Percentiles rank a stretch among this genome's conserved stretches.
These are phyloP conservation scores for Pachliopta kotzebuea DNA, from an alignment of 2,888 invertebrate species.

Conservation along the genomic window DNA sequence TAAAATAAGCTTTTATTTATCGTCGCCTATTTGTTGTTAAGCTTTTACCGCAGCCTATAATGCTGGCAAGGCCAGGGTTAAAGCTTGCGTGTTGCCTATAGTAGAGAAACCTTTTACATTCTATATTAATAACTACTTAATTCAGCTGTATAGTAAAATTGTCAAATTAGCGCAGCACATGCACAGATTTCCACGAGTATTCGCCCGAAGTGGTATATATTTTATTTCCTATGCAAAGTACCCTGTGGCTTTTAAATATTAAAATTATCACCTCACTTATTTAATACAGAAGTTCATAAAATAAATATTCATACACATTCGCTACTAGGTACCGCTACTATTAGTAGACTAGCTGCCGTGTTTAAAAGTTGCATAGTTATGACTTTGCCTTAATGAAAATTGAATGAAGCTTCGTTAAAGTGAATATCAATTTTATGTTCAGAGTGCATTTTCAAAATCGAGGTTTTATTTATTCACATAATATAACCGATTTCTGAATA, in stretches of 20 bases:
- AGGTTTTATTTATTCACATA: conserved; percentile 2
- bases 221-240: background rate
- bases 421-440: conserved; percentile 9
- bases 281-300: background rate
- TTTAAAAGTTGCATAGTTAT: conserved; percentile 9
- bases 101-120: too few relatives aligned
- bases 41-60: too few relatives aligned
- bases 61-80: too few relatives aligned
- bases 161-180: too few relatives aligned
- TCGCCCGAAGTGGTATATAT: background rate
- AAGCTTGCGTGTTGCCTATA: too few relatives aligned
- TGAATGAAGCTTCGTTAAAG: conserved; percentile 19
- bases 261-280: background rate
- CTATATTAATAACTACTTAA: too few relatives aligned
- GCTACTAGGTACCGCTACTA: background rate
- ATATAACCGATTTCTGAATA: conserved; percentile 1
- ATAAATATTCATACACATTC: conserved; percentile 1
- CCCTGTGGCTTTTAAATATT: background rate
- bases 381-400: conserved; percentile 8
- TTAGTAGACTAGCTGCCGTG: background rate
- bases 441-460: background rate
- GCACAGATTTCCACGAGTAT: background rate
- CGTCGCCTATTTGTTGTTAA: too few relatives aligned
- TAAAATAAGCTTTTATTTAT: too few relatives aligned
- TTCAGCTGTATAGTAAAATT: too few relatives aligned